Evolutionary conservation across 1,140 invertebrate species (phyloP), one percentile per base, ranked within the genome.

Genomic region (Drosophila melanica): DNA sequence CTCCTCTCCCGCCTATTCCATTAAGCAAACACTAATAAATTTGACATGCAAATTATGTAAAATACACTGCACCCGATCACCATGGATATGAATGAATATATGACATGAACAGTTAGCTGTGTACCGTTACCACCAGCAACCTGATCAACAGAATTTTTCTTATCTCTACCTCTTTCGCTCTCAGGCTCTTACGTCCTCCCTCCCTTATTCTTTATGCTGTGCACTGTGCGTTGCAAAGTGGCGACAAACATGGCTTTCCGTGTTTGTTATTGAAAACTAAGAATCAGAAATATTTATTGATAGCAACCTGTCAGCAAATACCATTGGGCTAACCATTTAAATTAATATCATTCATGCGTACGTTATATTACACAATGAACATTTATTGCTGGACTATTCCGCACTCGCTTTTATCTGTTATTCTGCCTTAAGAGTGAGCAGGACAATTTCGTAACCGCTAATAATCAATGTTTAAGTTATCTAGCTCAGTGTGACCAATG

Each of bases 221-320:
- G 59, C 74, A 48, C 27, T 27, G 35, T 45, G 50, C 65, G 81
- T 85, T 85, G 81, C 82, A 67, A 81, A 27, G 81, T 71, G 74
- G 30, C 58, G 33, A 48, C n/a, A n/a, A n/a, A n/a, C n/a, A 27
- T 50, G 12, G 41, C 14, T 47, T 27, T 41, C 68, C 45, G 58
- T 80, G 81, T 86, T 85, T 85, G 81, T 87, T 85, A 85, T 85
- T 81, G 81, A 85, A 85, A 82, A 84, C 76, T 84, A 84, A 84
- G 80, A 76, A 72, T 84, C 58, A 82, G 75, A 67, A 60, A 76
- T 62, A 75, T 85, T 86, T 85, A 86, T 85, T 86, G 81, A 77
- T 81, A 81, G 81, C 81, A 85, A 86, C 81, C 74, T 77, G 75
- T 62, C 68, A 62, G 44, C 57, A 59, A 53, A 18, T 11, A 9